A percentile compares a stretch with the other conserved stretches of the same genome.
Conservation (phyloP, 2,888 invertebrate genomes). For the Incurvaria masculella region DNA sequence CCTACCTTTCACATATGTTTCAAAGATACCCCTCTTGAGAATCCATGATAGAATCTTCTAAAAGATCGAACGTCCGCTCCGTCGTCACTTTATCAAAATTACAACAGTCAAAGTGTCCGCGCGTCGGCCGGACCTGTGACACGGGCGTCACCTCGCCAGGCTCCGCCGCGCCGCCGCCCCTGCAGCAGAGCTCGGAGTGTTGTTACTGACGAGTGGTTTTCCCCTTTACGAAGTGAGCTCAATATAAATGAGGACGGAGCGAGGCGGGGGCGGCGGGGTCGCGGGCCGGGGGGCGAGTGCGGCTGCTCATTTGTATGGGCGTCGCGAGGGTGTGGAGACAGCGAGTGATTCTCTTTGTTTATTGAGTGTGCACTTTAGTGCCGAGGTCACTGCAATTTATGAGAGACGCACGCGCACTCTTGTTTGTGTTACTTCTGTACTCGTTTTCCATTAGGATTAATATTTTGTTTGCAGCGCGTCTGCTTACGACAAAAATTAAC, state of each 20-base stretch:
- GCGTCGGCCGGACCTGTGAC: no score
- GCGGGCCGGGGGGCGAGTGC: constrained; percentile 7
- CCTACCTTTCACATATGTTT: no score
- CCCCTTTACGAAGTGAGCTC: constrained; percentile 27
- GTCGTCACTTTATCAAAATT: no score
- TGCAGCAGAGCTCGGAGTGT: no score
- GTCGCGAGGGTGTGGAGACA: constrained; percentile 8
- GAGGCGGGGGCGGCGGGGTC: constrained; percentile 12
- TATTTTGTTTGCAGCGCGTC: constrained; percentile 53
- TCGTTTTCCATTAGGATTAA: constrained; percentile 56
- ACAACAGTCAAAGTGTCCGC: no score
- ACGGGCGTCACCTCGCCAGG: no score
- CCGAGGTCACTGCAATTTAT: constrained; percentile 48
- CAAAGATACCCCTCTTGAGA: no score
- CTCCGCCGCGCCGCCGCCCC: no score
- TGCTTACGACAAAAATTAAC: constrained; percentile 52
- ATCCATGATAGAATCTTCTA: no score
- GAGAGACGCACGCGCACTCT: constrained; percentile 31
- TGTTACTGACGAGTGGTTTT: constrained; percentile 31
- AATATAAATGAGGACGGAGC: constrained; percentile 14
- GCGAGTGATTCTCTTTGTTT: neutral
- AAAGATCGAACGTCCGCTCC: no score
- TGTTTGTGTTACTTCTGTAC: constrained; percentile 47
- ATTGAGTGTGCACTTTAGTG: constrained; percentile 24
- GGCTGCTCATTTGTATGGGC: constrained; percentile 9